Evolutionary conservation across 2,888 invertebrate species (phyloP).

Genomic region (Melanostoma scalare): DNA sequence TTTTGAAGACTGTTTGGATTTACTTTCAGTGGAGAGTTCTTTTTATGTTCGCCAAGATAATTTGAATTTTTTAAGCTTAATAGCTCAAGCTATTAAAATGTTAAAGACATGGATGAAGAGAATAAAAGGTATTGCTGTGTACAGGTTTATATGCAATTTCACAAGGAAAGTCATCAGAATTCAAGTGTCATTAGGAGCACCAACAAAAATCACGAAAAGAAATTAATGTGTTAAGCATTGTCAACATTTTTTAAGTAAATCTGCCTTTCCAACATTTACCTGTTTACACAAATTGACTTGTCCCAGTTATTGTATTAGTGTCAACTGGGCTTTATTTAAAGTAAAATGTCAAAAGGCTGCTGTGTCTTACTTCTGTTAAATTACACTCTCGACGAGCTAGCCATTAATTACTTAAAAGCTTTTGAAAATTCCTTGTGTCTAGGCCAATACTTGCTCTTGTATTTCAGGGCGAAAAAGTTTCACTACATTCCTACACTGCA

Average conservation of each 20-base stretch:
- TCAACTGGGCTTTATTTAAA: conserved; percentile 15
- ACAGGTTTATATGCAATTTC: no score
- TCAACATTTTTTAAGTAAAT: neutral
- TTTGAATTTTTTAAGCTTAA: no score
- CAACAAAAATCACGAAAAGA: no score
- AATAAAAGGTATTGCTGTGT: no score
- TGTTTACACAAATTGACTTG: conserved; percentile 8
- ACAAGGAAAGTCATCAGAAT: no score
- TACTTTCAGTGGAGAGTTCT: no score
- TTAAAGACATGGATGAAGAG: no score
- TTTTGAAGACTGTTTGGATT: no score
- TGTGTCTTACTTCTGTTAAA: conserved; percentile 12
- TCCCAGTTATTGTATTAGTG: conserved; percentile 23
- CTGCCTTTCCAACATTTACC: neutral
- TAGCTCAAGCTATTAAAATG: no score
- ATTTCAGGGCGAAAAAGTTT: conserved; percentile 9
- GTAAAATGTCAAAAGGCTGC: conserved; percentile 19
- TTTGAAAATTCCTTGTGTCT: conserved; percentile 57
- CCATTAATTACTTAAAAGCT: conserved; percentile 71
- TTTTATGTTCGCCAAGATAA: no score
- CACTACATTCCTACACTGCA: neutral
- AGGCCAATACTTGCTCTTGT: conserved; percentile 30
- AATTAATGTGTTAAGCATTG: no score
- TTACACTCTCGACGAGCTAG: conserved; percentile 46
- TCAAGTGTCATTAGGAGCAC: no score